Evolutionary conservation across 1,140 invertebrate genomes (phyloP).

Genomic region (Subanguina moxae): DNA sequence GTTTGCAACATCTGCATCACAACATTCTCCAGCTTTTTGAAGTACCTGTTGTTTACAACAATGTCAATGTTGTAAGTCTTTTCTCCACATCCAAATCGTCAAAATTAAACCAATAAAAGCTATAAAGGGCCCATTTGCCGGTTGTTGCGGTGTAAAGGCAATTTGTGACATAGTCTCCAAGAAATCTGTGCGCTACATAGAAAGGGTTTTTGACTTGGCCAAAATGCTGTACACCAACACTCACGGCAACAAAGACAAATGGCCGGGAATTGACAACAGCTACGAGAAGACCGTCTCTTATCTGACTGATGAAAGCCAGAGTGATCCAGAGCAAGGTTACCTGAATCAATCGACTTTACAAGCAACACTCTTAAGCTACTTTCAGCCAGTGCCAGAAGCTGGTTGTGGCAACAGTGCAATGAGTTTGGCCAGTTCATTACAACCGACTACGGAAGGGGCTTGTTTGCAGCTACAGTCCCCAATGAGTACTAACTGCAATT

Average conservation of each 20-base stretch:
- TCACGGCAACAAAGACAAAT: neutral
- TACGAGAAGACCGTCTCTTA: neutral
- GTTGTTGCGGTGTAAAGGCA: neutral
- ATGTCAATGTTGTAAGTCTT: neutral
- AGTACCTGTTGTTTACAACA: neutral
- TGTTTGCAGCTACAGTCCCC: slow-evolving; percentile 1
- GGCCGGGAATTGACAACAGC: neutral
- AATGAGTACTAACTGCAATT: too few relatives aligned
- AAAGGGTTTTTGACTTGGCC: neutral
- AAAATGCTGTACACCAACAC: neutral
- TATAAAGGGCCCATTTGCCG: neutral
- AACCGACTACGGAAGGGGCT: neutral
- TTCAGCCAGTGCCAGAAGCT: neutral
- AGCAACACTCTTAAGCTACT: neutral
- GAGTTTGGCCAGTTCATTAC: neutral
- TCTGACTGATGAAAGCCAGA: neutral
- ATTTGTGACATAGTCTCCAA: neutral
- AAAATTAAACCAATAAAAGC: too few relatives aligned
- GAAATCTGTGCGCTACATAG: neutral
- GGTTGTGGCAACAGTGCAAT: slow-evolving; percentile 1
- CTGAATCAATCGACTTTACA: neutral
- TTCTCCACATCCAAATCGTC: too few relatives aligned
- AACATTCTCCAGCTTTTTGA: neutral
- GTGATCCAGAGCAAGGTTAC: neutral
- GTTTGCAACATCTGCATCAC: neutral